These are phyloP conservation scores for Cephus rjabovi DNA, from an alignment of 2,888 invertebrate genomes.

Conservation along the genomic window DNA sequence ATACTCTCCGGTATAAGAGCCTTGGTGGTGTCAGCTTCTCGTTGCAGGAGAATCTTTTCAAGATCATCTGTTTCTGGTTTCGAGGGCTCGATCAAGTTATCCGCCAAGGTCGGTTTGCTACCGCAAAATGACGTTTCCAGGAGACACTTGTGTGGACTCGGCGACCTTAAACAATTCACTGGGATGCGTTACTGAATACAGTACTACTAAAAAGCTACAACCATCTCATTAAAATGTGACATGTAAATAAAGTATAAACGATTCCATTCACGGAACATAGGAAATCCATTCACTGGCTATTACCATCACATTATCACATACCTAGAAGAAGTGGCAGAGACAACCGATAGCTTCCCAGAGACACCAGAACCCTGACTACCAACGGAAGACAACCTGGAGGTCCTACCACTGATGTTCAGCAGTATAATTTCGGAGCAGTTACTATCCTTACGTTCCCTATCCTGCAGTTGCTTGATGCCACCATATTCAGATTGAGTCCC, in stretches of 20 bases:
- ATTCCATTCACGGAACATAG: not conserved
- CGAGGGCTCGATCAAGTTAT: slow-evolving; percentile 59
- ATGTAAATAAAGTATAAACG: not conserved
- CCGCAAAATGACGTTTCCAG: slow-evolving; percentile 93
- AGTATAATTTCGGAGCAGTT: slow-evolving; percentile 83
- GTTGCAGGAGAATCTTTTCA: slow-evolving; percentile 71
- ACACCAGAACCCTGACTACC: slow-evolving; percentile 82
- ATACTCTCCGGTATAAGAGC: slow-evolving; percentile 75
- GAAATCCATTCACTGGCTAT: not conserved
- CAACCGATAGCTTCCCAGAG: slow-evolving; percentile 63
- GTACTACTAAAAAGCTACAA: not conserved
- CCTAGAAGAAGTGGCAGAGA: slow-evolving; percentile 62
- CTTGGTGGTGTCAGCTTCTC: slow-evolving; percentile 75
- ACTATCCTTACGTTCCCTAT: slow-evolving; percentile 78
- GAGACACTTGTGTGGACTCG: slow-evolving; percentile 91
- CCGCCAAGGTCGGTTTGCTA: slow-evolving; percentile 75
- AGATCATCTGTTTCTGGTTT: slow-evolving; percentile 71
- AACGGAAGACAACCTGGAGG: slow-evolving; percentile 84
- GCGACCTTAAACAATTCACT: slow-evolving; percentile 70
- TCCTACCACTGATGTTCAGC: slow-evolving; percentile 78
- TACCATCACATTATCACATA: slow-evolving; percentile 23
- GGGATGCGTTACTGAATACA: slow-evolving; percentile 11
- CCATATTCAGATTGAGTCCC: slow-evolving; percentile 61
- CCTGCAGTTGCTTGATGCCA: slow-evolving; percentile 64
- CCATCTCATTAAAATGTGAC: not conserved